Conservation (phyloP, 2,888 invertebrate genomes). For the Meloe dianella region DNA sequence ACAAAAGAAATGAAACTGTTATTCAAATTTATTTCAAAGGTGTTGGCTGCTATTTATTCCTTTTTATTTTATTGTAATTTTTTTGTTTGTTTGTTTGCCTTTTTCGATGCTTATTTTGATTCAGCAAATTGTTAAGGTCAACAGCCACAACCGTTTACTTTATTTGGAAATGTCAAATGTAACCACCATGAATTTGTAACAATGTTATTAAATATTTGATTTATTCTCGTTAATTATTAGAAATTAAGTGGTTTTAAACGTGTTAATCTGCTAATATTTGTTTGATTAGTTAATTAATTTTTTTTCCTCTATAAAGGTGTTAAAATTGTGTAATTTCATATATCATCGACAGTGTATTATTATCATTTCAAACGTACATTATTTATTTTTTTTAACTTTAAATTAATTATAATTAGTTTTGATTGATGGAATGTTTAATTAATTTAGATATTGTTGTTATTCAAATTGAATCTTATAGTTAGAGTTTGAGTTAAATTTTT, state of each 20-base stretch:
- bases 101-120: background rate
- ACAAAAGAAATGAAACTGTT: background rate
- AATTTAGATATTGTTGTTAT: conserved; percentile 37
- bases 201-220: too few species aligned
- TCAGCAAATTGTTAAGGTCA: conserved; percentile 8
- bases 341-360: background rate
- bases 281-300: too few species aligned
- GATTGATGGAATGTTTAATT: conserved; percentile 2
- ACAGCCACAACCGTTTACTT: conserved; percentile 1
- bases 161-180: conserved; percentile 11
- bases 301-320: too few species aligned
- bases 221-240: background rate
- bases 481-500: conserved; percentile 43
- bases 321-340: too few species aligned
- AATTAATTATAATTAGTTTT: background rate
- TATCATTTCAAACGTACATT: background rate
- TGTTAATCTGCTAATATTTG: background rate
- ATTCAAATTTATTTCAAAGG: background rate
- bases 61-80: background rate
- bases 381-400: background rate
- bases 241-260: background rate
- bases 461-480: conserved; percentile 43
- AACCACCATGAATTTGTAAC: conserved; percentile 5
- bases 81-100: background rate
- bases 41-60: background rate